Base-by-base conservation (phyloP, 2,888 invertebrate genomes). In the Aphodius granarius region DNA sequence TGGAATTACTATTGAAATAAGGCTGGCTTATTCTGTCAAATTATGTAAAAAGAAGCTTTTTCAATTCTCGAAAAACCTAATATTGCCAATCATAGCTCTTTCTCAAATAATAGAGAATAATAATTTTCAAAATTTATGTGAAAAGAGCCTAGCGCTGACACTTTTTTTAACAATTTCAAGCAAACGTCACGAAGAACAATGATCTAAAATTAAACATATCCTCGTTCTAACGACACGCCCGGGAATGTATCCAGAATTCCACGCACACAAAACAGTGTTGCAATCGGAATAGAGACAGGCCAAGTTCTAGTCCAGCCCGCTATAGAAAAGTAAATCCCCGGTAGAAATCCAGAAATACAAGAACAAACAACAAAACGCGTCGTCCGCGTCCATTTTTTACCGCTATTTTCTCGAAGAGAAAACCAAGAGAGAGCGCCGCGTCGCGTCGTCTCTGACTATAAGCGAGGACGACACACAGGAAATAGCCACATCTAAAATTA, bases 401-500 rank as follows among this genome's bases (percentile, higher is more conserved):
- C 43, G 43, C 43, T 43, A 43, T 43, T 43, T 43, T 43, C 43
- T 43, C 1, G 43, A 43, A 43, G 3, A 43, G 1, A 43, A 3
- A 43, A 43, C 43, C 43, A 13, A 43, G 2, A 43, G 43, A 20
- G n/a, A n/a, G n/a, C n/a, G n/a, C n/a, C n/a, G n/a, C n/a, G n/a
- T n/a, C n/a, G 68, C 68, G 68, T 16, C 68, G 68, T 16, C 68
- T 20, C 20, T 22, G 9, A 66, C 66, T 18, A n/a, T n/a, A n/a
- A 43, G n/a, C 68, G 68, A 68, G 68, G 22, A 68, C 20, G 20
- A n/a, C 76, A 81, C 76, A 81, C 82, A 81, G 82, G 82, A 82
- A 82, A 80, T 81, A 78, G 78, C 76, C 77, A 75, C 78, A 80
- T 81, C 81, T 81, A 80, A 81, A 82, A 81, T 82, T 82, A 80